Evolutionary conservation across 2,888 invertebrate species (phyloP), one percentile per base, ranked within the genome.

Genomic region (Thymelicus lineola): DNA sequence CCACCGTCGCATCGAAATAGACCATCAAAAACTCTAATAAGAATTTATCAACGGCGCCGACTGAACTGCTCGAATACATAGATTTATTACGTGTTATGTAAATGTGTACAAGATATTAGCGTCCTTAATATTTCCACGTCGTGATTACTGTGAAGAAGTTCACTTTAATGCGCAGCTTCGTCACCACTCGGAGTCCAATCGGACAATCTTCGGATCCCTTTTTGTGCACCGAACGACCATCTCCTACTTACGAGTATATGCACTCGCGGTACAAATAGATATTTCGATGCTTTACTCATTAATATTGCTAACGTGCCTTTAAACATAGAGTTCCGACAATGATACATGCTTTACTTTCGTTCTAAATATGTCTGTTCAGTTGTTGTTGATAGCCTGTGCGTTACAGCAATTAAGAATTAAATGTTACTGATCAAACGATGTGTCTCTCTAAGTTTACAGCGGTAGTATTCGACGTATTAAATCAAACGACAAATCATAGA

Each of bases 1-100:
- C 69, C 69, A 80, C 78, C 73, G 77, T 78, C 73, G 79, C 79
- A 76, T 82, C 75, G 81, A 87, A 88, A 87, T 86, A 90, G 88
- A 86, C 79, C 78, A 86, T 86, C 81, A 86, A 86, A 86, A 87
- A 83, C 82, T 82, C 83, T 82, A 85, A 86, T 86, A 83, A 83
- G 87, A 87, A 89, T 90, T 86, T 86, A 89, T 90, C 86, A 89
- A 85, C 86, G 86, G 87, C 86, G 87, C 86, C 86, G 88, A 82
- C 84, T 82, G 78, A 66, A 82, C 83, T 82, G 83, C 83, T 75
- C 79, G 82, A 84, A 82, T 81, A 82, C 77, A 67, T 74, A 82
- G 89, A 92, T 92, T 92, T 90, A 93, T 93, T 84, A 85, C 88
- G 83, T 87, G 87, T 91, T 91, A 91, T 91, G 92, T 90, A 91